These are phyloP conservation scores for Mimas tiliae DNA, from an alignment of 2,888 invertebrate species.

Conservation along the genomic window DNA sequence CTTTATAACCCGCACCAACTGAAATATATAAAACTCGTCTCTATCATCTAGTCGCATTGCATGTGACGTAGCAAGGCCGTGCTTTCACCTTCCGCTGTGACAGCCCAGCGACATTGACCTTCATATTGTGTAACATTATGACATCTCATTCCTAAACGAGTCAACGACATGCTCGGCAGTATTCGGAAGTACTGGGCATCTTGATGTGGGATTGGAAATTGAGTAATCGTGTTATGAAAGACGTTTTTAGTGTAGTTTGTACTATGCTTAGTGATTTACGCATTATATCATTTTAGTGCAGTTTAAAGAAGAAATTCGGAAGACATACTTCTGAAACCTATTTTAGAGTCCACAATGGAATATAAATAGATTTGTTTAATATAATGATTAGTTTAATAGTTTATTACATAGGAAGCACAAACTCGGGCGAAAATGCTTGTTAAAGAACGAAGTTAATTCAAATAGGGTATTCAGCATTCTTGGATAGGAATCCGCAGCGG, in stretches of 20 bases:
- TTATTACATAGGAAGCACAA: background rate
- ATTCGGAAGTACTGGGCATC: background rate
- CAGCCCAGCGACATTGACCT: constrained; percentile 73
- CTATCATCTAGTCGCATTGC: constrained; percentile 14
- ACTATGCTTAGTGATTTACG: no score
- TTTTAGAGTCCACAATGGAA: no score
- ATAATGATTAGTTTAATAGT: no score
- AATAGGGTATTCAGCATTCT: constrained; percentile 12
- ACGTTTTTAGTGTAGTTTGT: background rate
- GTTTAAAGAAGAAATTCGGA: no score
- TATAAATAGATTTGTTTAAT: no score
- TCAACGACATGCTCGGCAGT: background rate
- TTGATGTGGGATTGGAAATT: background rate
- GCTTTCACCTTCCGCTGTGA: constrained; percentile 69
- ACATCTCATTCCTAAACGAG: constrained; percentile 35
- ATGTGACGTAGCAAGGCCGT: constrained; percentile 38
- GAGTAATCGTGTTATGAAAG: constrained; percentile 1
- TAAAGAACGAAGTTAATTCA: constrained; percentile 11
- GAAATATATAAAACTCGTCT: constrained; percentile 45
- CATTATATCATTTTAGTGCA: no score
- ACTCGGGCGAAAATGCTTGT: background rate
- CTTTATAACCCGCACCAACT: constrained; percentile 34
- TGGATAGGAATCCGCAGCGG: background rate
- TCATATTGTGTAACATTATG: constrained; percentile 52
- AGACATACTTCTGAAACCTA: no score